Base-by-base conservation (phyloP, 1,140 invertebrate species). In the Hycleus phaleratus region DNA sequence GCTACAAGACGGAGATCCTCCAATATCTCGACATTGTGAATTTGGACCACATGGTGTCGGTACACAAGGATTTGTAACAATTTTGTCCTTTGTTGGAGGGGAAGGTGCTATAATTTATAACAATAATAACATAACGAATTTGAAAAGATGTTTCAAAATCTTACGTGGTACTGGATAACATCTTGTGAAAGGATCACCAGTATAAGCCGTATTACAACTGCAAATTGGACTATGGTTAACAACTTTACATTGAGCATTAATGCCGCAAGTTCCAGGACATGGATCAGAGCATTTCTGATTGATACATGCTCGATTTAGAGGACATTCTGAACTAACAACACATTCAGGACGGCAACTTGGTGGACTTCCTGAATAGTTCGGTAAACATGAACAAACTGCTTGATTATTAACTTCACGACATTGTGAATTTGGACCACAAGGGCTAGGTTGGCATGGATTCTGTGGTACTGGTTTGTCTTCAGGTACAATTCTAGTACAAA, bases 191-290 rank as follows among this genome's bases (percentile, higher is more conserved):
- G 91, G 90, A 82, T 93, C 88, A 11, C 90, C 90, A 3, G 82
- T 80, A 55, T 80, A 83, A 9, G 82, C 79, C 40, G 80, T 76
- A 44, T 83, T 80, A 71, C 91, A 94, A 52, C 83, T 86, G 63
- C 90, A 93, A 48, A 91, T 87, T 0, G 90, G 88, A 71, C 90
- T 89, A 67, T 93, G 91, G 67, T 89, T 87, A 46, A 85, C 81
- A 1, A 91, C 87, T 65, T 85, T 81, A 61, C 90, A 93, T 11
- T 83, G 74, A 24, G 90, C 85, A 66, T 90, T 86, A 11, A 85
- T 74, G 2, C 90, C 90, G 69, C 90, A 94, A 7, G 84, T 85
- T 32, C 85, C 85, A 10, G 81, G 76, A 64, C 91, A 95, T 4
- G 91, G 91, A 75, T 93, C 88, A 32, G 75, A 76, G 69, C 89